Percentiles rank a stretch among this genome's conserved stretches.
These are phyloP conservation scores for Pachycephus smyrnensis DNA, from an alignment of 2,888 invertebrate species.

Conservation along the genomic window DNA sequence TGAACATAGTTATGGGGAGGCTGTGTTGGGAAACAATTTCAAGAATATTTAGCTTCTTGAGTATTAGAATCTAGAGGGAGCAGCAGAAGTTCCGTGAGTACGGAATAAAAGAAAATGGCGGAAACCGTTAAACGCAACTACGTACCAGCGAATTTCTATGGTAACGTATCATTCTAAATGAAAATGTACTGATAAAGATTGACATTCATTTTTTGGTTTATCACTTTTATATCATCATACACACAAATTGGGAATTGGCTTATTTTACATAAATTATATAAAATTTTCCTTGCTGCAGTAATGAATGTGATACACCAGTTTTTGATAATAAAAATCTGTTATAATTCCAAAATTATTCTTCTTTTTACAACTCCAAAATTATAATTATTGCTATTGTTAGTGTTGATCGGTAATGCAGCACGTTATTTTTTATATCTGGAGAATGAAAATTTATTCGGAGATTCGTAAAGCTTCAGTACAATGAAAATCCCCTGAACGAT, in stretches of 20 bases:
- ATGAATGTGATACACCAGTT: not conserved
- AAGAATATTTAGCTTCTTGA: not conserved
- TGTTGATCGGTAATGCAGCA: not conserved
- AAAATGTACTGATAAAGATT: not conserved
- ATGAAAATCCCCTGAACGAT: not conserved
- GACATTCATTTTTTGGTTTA: not conserved
- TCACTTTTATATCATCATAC: not conserved
- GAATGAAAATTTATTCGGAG: not conserved
- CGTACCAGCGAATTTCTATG: not conserved
- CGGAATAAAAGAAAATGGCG: slow-evolving; percentile 43
- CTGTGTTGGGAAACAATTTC: not conserved
- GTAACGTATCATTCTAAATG: not conserved
- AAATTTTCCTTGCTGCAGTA: not conserved
- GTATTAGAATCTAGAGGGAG: not conserved
- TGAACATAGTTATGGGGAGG: slow-evolving; percentile 35
- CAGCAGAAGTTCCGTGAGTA: slow-evolving; percentile 25
- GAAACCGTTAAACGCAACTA: slow-evolving; percentile 7
- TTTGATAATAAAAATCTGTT: not conserved
- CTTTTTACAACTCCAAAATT: not conserved
- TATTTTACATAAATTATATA: no score
- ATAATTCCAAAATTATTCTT: not conserved
- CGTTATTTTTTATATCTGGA: not conserved
- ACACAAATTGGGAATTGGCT: not conserved
- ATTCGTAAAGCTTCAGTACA: not conserved
- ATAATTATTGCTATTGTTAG: not conserved